These are phyloP conservation scores for Ceyx margarethae DNA, from an alignment of 2,113 vertebrate species.

Conservation along the genomic window DNA sequence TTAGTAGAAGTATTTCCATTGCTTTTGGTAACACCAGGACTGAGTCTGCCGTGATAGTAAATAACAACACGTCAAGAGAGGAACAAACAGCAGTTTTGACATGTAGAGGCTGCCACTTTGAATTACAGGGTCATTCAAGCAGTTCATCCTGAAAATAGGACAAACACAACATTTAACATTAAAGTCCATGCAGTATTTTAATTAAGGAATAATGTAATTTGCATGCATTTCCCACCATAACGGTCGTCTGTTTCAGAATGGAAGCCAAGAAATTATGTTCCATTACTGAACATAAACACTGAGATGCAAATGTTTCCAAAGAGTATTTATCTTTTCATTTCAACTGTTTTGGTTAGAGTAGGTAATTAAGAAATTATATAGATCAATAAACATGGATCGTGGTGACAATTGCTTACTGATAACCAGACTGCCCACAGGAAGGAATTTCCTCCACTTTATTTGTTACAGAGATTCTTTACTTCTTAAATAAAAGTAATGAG, in stretches of 20 bases:
- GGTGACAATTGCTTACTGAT: background rate
- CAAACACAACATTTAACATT: background rate
- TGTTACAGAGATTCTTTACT: background rate
- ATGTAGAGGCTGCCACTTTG: background rate
- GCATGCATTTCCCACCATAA: background rate
- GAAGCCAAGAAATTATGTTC: background rate
- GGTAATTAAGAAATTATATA: background rate
- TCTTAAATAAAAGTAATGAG: background rate
- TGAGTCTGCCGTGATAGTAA: background rate
- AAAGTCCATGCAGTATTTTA: background rate
- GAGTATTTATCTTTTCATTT: background rate
- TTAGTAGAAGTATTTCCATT: background rate
- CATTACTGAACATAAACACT: background rate
- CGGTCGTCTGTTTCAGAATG: background rate
- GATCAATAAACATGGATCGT: background rate
- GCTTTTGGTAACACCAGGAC: background rate
- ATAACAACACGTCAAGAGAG: background rate
- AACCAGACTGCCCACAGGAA: background rate
- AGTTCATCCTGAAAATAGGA: background rate
- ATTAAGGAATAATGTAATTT: background rate
- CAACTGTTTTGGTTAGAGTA: background rate
- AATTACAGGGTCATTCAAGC: background rate
- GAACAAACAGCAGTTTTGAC: background rate
- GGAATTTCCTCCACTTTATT: background rate
- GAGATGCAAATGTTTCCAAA: background rate